Base-by-base conservation (phyloP, 2,888 invertebrate genomes). In the Drosophila suboccidentalis region DNA sequence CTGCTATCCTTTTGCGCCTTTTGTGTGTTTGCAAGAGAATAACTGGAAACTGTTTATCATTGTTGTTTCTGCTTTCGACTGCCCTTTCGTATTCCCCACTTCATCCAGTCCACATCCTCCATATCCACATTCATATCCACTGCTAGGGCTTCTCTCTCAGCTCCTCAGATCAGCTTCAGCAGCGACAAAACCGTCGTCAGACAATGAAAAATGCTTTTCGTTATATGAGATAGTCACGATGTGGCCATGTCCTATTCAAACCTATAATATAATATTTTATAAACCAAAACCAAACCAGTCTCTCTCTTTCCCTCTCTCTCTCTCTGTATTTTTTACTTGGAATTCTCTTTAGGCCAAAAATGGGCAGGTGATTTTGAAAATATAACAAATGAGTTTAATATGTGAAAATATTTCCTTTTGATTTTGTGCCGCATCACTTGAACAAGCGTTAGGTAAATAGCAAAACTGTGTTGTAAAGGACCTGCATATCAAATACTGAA, bases 41-140 rank as follows among this genome's bases (percentile, higher is more conserved):
- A 83, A 82, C 88, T 87, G 82, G 87, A 84, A 88, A 84, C 75
- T 84, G 84, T 86, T 84, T 86, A 88, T 88, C 87, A 84, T 84
- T 84, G 89, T 84, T 88, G 60, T 75, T 88, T 82, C 88, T 86
- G 58, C 72, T 78, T 70, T 78, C 57, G 66, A 22, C 60, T 74
- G 66, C 59, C 49, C 72, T 57, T 67, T 72, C 55, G 44, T 44
- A 26, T 46, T 57, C 64, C 57, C 68, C 63, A 63, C 72, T 63
- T 59, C 55, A 54, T 49, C 43, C 55, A 59, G 55, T 66, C 57
- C 47, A 55, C 36, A 26, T 22, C 22, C 22, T 26, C 26, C 26
- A 26, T 6, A 50, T 55, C 57, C 57, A 38, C 29, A 51, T 47
- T 29, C 51, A 47, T 15, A 51, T 65, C 54, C 54, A 60, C 47